Base-by-base conservation (phyloP, 2,888 invertebrate genomes). In the Thera britannica region DNA sequence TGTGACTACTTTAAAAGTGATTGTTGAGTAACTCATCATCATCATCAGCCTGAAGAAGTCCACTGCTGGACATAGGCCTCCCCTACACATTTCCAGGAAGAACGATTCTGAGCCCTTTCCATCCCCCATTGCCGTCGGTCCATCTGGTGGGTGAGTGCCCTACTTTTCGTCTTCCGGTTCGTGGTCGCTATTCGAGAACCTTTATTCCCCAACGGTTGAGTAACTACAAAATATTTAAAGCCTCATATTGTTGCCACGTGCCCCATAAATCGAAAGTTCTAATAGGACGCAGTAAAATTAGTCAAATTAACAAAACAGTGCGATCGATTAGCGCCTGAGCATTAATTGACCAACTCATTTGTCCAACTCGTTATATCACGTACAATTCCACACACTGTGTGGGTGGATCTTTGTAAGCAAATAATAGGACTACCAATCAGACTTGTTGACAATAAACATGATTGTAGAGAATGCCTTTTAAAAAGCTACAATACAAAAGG, bases 281-380 rank as follows among this genome's bases (percentile, higher is more conserved):
- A 78, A 77, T 74, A 74, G 57, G 72, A 71, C 58, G 78, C 75
- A 76, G 72, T 84, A 85, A 85, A 84, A 83, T 84, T 84, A 81
- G 80, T 79, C 67, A 72, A 79, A 80, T 85, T 85, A 84, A 82
- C 84, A 73, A 65, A 65, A 72, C 65, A 71, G 77, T 80, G 84
- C 69, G 77, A 84, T 64, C 77, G 80, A 79, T 84, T 85, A 82
- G 80, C 80, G 74, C 65, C 67, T 46, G 58, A 59, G 67, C 70
- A 71, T 75, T 84, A 85, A 85, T 84, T 82, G 79, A 74, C 70
- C 38, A 55, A 36, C 71, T 73, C 51, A 65, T 67, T 65, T 68
- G 65, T 65, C 49, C 62, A 51, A 44, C 72, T 72, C 35, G 70
- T 75, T 81, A 80, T 81, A 79, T 77, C 77, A 77, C 77, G 64